Conservation (phyloP, 2,113 vertebrate species). For the Erpornis zantholeuca region DNA sequence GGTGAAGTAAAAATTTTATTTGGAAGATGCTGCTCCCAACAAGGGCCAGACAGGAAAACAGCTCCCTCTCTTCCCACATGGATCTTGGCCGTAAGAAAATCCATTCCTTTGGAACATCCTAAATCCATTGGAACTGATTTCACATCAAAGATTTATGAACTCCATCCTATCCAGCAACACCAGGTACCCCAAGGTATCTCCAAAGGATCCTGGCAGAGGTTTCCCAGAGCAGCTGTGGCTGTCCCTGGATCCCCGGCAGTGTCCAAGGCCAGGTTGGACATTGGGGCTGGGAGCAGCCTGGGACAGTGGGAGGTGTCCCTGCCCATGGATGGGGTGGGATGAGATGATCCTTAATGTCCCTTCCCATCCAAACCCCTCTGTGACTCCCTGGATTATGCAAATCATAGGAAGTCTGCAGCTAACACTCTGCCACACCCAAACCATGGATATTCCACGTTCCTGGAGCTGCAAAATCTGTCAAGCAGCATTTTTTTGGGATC, state of each 20-base stretch:
- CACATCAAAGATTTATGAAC: neutral
- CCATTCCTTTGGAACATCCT: neutral
- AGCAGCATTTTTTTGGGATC: neutral
- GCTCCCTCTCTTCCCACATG: neutral
- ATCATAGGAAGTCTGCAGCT: neutral
- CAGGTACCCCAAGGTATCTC: neutral
- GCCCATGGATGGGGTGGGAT: neutral
- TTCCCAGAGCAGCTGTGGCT: neutral
- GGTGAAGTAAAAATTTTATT: fast-evolving
- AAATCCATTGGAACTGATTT: neutral
- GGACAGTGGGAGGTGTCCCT: fast-evolving
- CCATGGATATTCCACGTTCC: fast-evolving
- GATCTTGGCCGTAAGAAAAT: neutral
- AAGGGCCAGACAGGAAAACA: neutral
- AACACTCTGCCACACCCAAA: neutral
- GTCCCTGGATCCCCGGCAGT: neutral
- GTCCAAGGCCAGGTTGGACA: neutral
- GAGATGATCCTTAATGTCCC: too few species aligned
- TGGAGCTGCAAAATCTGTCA: fast-evolving
- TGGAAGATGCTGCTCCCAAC: neutral
- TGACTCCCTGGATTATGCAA: neutral
- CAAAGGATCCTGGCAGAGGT: neutral
- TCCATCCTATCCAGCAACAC: neutral
- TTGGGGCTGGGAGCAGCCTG: fast-evolving
- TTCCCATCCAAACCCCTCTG: too few species aligned